These are phyloP conservation scores for Bryconaethiops microstoma DNA, from an alignment of 2,797 vertebrate genomes.

Conservation along the genomic window DNA sequence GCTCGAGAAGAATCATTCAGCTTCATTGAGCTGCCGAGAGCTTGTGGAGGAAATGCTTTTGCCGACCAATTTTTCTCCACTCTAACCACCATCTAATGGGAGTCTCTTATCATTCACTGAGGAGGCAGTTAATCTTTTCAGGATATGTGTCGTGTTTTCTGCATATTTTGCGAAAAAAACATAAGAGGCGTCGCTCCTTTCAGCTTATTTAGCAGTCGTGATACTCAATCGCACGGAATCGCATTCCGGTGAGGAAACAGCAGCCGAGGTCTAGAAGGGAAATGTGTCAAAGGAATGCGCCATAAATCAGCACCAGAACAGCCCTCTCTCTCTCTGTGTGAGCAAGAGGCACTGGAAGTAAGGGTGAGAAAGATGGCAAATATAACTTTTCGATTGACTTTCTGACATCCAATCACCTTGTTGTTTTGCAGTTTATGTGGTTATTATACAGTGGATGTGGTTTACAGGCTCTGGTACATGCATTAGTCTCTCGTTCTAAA, in stretches of 20 bases:
- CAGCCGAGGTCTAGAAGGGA: neutral
- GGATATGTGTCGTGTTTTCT: slow-evolving; percentile 10
- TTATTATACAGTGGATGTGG: neutral
- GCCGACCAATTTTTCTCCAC: slow-evolving; percentile 50
- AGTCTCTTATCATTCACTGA: slow-evolving; percentile 46
- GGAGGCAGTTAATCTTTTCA: slow-evolving; percentile 27
- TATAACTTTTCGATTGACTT: neutral
- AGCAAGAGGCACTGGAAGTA: neutral
- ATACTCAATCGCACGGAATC: neutral
- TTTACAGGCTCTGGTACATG: too few relatives aligned
- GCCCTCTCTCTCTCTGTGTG: neutral
- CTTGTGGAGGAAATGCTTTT: slow-evolving; percentile 73
- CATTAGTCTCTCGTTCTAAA: too few relatives aligned
- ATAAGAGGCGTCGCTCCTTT: neutral
- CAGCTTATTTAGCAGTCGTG: slow-evolving; percentile 19
- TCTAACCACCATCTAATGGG: slow-evolving; percentile 52
- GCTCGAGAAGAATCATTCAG: slow-evolving; percentile 79
- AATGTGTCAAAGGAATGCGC: neutral
- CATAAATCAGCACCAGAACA: neutral
- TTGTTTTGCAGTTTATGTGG: neutral
- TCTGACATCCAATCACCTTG: too few relatives aligned
- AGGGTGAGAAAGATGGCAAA: neutral
- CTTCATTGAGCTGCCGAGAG: slow-evolving; percentile 75
- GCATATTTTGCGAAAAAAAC: slow-evolving; percentile 22
- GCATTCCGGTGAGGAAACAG: slow-evolving; percentile 4